Base-by-base conservation (phyloP, 2,888 invertebrate genomes). In the Coremacera marginata region DNA sequence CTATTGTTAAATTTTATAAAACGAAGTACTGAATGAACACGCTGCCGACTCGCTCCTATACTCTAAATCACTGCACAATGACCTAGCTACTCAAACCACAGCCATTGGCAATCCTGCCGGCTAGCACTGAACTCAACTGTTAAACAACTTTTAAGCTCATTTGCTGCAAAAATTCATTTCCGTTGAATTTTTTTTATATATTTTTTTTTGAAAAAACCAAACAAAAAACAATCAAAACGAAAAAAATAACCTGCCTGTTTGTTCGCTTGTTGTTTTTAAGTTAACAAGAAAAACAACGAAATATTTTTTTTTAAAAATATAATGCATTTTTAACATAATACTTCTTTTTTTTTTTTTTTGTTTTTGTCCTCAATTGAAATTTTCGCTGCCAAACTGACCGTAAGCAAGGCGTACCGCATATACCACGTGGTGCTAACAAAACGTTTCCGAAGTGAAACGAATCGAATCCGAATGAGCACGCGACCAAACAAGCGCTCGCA, bases 401-500 rank as follows among this genome's bases (percentile, higher is more conserved):
- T 67, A 77, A 76, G 52, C 55, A 51, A 37, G 78, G 73, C 70
- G 44, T 67, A 67, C 34, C 70, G 34, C 72, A 71, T 44, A 75
- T 11, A 75, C 68, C 73, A 74, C 77, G 70, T 77, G 80, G 78
- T 80, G 82, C 76, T 78, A 82, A 82, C 82, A 84, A 85, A 85
- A 82, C 82, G 83, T 82, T 84, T 82, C 80, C 80, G 81, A 80
- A 73, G 72, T 62, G 70, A 65, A 67, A 67, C 67, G 55, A 67
- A 67, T 55, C 67, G 31, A 67, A 65, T 67, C 55, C 37, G 55
- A 74, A 55, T 55, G 55, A 34, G 9, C 25, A 22, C 37, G 49
- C 60, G 44, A 22, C 22, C 71, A 51, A 60, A 74, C 27, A 65
- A 60, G 52, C 65, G 22, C 52, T 14, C 31, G 34, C 51, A 62